A percentile compares a stretch with the other conserved stretches of the same genome.
Conservation (phyloP, 2,113 vertebrate species). For the Tupaia tana region DNA sequence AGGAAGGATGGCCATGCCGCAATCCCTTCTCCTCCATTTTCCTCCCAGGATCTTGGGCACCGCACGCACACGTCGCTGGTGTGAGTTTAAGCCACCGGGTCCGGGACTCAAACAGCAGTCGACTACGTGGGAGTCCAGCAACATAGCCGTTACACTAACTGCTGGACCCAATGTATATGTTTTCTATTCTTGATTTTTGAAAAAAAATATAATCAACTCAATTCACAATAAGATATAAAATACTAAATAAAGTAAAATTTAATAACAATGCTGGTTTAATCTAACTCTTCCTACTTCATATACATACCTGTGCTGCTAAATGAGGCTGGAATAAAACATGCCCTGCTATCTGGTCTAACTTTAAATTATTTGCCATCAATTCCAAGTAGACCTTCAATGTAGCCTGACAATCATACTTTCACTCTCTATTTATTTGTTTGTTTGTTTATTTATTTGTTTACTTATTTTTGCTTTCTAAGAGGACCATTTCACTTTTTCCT, state of each 20-base stretch:
- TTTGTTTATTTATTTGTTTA: too few species aligned
- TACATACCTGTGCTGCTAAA: neutral
- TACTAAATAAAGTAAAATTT: neutral
- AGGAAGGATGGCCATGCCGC: too few species aligned
- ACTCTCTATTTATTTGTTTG: neutral
- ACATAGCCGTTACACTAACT: too few species aligned
- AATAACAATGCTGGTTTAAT: neutral
- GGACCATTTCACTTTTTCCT: neutral
- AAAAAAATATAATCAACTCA: neutral
- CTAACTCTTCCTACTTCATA: neutral
- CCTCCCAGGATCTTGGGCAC: too few species aligned
- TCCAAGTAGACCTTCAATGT: neutral
- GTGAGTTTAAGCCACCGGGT: too few species aligned
- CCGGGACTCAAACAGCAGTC: too few species aligned
- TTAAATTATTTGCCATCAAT: neutral
- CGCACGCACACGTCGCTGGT: too few species aligned
- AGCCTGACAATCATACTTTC: neutral
- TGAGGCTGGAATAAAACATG: neutral
- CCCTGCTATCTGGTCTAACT: neutral
- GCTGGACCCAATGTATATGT: neutral
- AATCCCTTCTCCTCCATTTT: too few species aligned
- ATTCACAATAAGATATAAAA: neutral
- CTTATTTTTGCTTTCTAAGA: neutral
- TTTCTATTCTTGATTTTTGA: neutral
- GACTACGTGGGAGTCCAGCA: too few species aligned